Conservation (phyloP, 1,140 invertebrate genomes). For the Berghia stephanieae region DNA sequence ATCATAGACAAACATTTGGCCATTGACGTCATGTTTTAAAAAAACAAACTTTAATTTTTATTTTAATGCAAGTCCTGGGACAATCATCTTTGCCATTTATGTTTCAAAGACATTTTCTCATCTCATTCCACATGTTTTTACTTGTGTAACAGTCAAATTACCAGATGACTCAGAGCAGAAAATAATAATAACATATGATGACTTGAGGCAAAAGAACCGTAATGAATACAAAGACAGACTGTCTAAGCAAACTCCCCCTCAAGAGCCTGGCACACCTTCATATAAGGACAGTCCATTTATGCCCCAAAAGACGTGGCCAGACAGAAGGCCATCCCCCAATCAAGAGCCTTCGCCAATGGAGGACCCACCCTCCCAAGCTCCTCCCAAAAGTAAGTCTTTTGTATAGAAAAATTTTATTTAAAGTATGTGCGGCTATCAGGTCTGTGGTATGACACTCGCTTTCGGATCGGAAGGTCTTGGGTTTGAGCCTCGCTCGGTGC, state of each 20-base stretch:
- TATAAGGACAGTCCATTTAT: constrained; percentile 20
- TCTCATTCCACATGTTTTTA: too few species aligned
- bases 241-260: background rate
- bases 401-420: too few species aligned
- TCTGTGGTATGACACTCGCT: too few species aligned
- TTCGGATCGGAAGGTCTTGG: too few species aligned
- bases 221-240: constrained; percentile 26
- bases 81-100: too few species aligned
- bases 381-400: constrained; percentile 23
- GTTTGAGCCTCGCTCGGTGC: too few species aligned
- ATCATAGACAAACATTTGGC: too few species aligned
- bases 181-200: constrained; percentile 22
- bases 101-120: too few species aligned
- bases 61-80: too few species aligned
- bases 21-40: too few species aligned
- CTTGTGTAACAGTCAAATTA: constrained; percentile 22
- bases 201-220: constrained; percentile 22
- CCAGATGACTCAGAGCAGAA: background rate
- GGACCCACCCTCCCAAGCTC: constrained; percentile 19
- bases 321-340: background rate
- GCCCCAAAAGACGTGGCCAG: constrained; percentile 11
- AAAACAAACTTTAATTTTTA: too few species aligned
- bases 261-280: background rate
- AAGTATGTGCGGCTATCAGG: too few species aligned
- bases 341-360: background rate